phyloP scores from a whole-genome alignment of 2,888 invertebrate species.

The Nymphalis polychloros region DNA sequence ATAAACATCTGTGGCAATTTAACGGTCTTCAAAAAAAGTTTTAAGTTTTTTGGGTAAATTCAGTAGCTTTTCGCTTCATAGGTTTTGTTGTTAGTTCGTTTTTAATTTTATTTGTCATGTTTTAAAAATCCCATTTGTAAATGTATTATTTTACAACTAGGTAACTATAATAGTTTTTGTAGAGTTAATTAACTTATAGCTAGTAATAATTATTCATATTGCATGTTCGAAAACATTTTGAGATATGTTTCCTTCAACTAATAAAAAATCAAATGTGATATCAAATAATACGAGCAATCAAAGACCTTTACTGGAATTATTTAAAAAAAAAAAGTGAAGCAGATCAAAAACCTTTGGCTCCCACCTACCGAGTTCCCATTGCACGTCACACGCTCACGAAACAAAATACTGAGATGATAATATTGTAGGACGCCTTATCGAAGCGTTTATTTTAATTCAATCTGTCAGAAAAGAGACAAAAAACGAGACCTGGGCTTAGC shows the following conservation, averaged over 20 bases:
- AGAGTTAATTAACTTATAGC: slow-evolving; percentile 2
- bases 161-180: background rate
- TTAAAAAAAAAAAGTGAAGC: slow-evolving; percentile 51
- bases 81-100: slow-evolving; percentile 47
- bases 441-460: slow-evolving; percentile 81
- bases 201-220: slow-evolving; percentile 14
- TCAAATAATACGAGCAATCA: slow-evolving; percentile 40
- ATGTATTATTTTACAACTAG: slow-evolving; percentile 11
- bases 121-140: slow-evolving; percentile 9
- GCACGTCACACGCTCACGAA: slow-evolving; percentile 73
- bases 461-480: slow-evolving; percentile 78
- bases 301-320: slow-evolving; percentile 40
- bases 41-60: slow-evolving; percentile 63
- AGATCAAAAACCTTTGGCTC: slow-evolving; percentile 52
- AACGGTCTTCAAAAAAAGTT: slow-evolving; percentile 71
- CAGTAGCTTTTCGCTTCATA: slow-evolving; percentile 73
- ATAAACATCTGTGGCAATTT: slow-evolving; percentile 72
- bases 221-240: slow-evolving; percentile 15
- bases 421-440: slow-evolving; percentile 77
- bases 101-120: slow-evolving; percentile 39
- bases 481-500: slow-evolving; percentile 66
- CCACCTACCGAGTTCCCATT: slow-evolving; percentile 77
- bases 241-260: slow-evolving; percentile 5
- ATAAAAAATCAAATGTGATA: slow-evolving; percentile 12
- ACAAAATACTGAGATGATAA: slow-evolving; percentile 78